Base-by-base conservation (phyloP, 2,888 invertebrate genomes). In the Lycocerus yunnanus region DNA sequence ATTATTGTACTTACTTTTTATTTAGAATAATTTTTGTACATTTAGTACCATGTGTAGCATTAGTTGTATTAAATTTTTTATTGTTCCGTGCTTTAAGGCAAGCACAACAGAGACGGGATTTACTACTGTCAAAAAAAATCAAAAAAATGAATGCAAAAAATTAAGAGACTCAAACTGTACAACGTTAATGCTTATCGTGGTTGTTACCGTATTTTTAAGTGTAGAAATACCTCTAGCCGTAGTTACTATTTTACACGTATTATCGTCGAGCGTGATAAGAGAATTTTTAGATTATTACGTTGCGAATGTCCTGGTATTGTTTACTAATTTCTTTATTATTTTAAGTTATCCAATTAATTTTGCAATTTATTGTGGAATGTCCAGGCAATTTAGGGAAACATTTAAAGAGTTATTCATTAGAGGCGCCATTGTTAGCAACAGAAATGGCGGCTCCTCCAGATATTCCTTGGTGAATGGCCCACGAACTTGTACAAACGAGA, bases 311-410 rank as follows among this genome's bases (percentile, higher is more conserved):
- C 89, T 95, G 77, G 93, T 95, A 73, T 86, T 94, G 76, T 92
- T 96, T 84, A 95, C 95, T 11, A 97, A 97, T 88, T 96, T 97
- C 88, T 94, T 96, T 85, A 95, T 98, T 76, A 93, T 97, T 74
- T 91, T 96, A 58, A 95, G 95, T 66, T 97, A 97, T 87, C 97
- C 97, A 11, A 93, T 97, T 73, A 97, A 97, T 86, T 97, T 98
- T 84, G 97, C 96, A 75, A 97, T 97, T 79, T 98, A 98, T 84
- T 97, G 97, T 85, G 97, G 97, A 16, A 98, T 98, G 98, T 96
- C 96, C 27, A 89, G 96, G 27, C 96, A 96, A 85, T 98, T 98
- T 86, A 90, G 98, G 68, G 96, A 97, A 85, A 97, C 97, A 0
- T 98, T 98, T 86, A 95, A 95, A 83, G 94, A 94, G 82, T 85